Percentiles rank a stretch among this genome's conserved stretches.
Evolutionary conservation across 1,140 invertebrate genomes (phyloP).

Genomic region (Drosophila navojoa): DNA sequence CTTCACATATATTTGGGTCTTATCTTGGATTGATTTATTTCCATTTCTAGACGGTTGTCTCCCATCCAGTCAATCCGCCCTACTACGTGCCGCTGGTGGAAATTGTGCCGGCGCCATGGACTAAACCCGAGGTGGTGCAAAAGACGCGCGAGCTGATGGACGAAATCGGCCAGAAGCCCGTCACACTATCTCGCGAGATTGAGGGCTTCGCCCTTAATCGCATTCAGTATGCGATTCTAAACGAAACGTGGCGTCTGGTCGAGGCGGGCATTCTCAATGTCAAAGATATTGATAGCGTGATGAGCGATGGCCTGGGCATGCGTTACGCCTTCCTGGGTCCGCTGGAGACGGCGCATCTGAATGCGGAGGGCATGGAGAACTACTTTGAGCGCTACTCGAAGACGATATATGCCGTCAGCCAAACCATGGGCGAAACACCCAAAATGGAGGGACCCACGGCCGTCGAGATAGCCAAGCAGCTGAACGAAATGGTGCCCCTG

Average conservation of each 20-base stretch:
- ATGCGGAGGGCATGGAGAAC: constrained; percentile 92
- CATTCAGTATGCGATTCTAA: constrained; percentile 97
- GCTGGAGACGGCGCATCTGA: constrained; percentile 96
- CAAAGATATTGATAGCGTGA: constrained; percentile 95
- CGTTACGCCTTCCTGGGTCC: constrained; percentile 97
- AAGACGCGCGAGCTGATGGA: constrained; percentile 91
- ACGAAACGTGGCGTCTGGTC: constrained; percentile 96
- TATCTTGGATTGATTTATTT: constrained; percentile 15
- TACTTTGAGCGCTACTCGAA: constrained; percentile 88
- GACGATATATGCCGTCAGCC: constrained; percentile 90
- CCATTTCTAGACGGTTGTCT: constrained; percentile 83
- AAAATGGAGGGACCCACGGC: constrained; percentile 88
- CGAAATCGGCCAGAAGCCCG: constrained; percentile 95
- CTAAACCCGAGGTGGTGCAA: constrained; percentile 85
- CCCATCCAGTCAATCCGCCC: constrained; percentile 98
- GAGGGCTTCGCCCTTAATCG: constrained; percentile 97
- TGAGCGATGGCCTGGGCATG: constrained; percentile 96
- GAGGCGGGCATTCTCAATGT: constrained; percentile 93
- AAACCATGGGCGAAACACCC: constrained; percentile 90
- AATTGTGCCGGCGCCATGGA: constrained; percentile 96
- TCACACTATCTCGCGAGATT: constrained; percentile 93
- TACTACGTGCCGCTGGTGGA: constrained; percentile 98
- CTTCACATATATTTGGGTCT: constrained; percentile 7
- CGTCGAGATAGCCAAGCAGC: constrained; percentile 87
- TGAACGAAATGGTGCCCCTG: constrained; percentile 90